These are phyloP conservation scores for Clinocottus analis DNA, from an alignment of 2,113 vertebrate species.

Conservation along the genomic window DNA sequence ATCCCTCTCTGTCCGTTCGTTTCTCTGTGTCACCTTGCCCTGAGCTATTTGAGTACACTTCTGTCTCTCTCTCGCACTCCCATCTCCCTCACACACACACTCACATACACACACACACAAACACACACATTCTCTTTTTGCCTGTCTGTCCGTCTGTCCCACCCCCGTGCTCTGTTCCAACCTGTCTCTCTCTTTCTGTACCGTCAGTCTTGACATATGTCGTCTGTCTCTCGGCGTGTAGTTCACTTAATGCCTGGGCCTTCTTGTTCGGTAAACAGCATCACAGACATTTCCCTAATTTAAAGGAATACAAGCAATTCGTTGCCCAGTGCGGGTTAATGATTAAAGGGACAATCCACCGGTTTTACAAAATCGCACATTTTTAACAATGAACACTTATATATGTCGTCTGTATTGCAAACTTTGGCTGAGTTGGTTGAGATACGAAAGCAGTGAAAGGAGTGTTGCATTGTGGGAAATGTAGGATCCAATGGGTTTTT, in stretches of 20 bases:
- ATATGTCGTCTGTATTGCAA: neutral
- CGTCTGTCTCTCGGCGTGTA: constrained; percentile 24
- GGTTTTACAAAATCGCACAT: too few species aligned
- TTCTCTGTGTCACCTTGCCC: constrained; percentile 79
- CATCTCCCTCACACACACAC: constrained; percentile 28
- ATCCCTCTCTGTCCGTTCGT: constrained; percentile 69
- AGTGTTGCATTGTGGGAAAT: constrained; percentile 4
- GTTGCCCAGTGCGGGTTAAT: neutral
- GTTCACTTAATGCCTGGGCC: neutral
- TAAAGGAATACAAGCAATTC: neutral
- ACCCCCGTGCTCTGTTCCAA: constrained; percentile 24
- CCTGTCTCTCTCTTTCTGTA: constrained; percentile 25
- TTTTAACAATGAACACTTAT: too few species aligned
- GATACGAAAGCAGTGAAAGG: neutral
- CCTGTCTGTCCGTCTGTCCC: constrained; percentile 44
- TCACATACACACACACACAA: constrained; percentile 20
- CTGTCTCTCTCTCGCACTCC: constrained; percentile 55
- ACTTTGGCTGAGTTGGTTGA: neutral
- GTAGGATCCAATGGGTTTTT: neutral
- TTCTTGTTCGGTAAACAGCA: neutral
- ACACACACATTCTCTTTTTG: constrained; percentile 45
- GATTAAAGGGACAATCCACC: neutral
- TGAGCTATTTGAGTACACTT: constrained; percentile 76
- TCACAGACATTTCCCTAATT: neutral
- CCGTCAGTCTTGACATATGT: constrained; percentile 43